Evolutionary conservation across 2,113 vertebrate genomes (phyloP).

Genomic region (Arothron firmamentum): DNA sequence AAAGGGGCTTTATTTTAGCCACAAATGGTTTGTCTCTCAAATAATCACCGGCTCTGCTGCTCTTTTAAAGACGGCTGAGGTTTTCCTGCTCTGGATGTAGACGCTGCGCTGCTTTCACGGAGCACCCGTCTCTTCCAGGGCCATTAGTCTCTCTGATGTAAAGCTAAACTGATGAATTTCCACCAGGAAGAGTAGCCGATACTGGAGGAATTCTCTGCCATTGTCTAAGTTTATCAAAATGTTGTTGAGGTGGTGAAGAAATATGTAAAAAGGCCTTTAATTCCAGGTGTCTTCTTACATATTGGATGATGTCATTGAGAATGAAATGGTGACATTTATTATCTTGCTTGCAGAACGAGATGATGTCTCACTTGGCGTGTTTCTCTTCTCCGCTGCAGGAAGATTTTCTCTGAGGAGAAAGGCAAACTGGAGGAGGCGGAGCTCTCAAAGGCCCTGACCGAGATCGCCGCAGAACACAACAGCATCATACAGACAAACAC

Average conservation of each 20-base stretch:
- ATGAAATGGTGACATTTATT: conserved; percentile 35
- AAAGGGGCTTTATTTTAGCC: conserved; percentile 9
- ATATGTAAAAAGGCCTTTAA: conserved; percentile 62
- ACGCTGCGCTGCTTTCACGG: conserved; percentile 16
- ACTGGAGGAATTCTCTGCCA: conserved; percentile 18
- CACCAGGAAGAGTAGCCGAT: conserved; percentile 3
- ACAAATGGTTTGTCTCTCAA: conserved; percentile 19
- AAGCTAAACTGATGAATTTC: conserved; percentile 21
- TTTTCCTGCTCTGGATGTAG: conserved; percentile 17
- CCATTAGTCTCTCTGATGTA: conserved; percentile 18
- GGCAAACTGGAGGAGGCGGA: conserved; percentile 77
- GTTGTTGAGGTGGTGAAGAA: conserved; percentile 68
- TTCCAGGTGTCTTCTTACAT: conserved; percentile 58
- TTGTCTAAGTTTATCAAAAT: conserved; percentile 46
- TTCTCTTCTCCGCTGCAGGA: conserved; percentile 72
- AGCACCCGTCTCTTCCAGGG: conserved; percentile 7
- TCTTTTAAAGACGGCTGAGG: conserved; percentile 20
- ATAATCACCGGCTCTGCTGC: conserved; percentile 19
- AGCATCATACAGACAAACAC: conserved; percentile 87
- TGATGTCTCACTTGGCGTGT: conserved; percentile 17
- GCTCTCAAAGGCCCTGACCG: conserved; percentile 77
- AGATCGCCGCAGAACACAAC: conserved; percentile 85
- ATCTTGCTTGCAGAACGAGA: conserved; percentile 21
- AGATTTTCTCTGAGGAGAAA: conserved; percentile 81
- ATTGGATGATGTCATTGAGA: conserved; percentile 57